These are phyloP conservation scores for Cygnus buccinator DNA, from an alignment of 2,113 vertebrate genomes.

Conservation along the genomic window DNA sequence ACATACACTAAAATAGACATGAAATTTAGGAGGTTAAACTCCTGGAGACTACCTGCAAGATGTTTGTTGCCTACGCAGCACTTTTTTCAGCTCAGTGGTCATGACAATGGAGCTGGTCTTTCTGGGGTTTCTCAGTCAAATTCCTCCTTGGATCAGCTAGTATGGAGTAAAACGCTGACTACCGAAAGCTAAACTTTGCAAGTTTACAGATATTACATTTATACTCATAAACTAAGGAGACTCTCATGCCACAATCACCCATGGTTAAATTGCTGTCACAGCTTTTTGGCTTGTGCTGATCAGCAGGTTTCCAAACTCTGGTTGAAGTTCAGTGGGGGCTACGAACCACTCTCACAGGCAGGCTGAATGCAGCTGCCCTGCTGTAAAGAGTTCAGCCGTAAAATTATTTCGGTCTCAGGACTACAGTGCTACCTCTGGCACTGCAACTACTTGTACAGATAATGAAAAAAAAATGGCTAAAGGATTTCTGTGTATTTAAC, in stretches of 20 bases:
- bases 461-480: not conserved
- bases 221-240: not conserved
- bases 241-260: not conserved
- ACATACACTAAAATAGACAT: not conserved
- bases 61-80: not conserved
- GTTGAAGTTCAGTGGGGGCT: not conserved
- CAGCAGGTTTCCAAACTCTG: not conserved
- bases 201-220: not conserved
- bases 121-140: not conserved
- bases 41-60: not conserved
- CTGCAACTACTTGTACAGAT: not conserved
- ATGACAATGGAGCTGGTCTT: not conserved
- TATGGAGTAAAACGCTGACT: not conserved
- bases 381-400: not conserved
- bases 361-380: not conserved
- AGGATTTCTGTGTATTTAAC: not conserved
- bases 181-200: not conserved
- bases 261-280: not conserved
- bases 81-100: not conserved
- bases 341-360: not conserved
- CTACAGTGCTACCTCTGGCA: not conserved
- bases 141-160: not conserved
- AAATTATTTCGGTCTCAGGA: not conserved
- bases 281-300: fast-evolving
- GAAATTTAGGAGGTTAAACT: not conserved